Conservation (phyloP, 2,797 vertebrate genomes). For the Pipistrellus nathusii region DNA sequence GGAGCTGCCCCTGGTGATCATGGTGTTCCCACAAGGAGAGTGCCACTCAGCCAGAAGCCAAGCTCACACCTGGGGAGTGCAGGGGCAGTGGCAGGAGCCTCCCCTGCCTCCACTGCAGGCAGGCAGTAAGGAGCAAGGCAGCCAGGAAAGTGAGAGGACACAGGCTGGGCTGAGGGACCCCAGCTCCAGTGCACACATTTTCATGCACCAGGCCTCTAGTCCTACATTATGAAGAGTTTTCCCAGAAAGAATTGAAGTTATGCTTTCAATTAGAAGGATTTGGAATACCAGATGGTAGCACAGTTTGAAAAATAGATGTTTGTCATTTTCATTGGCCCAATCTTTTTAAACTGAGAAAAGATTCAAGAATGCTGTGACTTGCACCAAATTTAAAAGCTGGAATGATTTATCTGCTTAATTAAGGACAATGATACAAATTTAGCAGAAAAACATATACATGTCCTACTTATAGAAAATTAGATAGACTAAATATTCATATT, state of each 20-base stretch:
- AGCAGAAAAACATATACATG: neutral
- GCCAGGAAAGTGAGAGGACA: too few relatives aligned
- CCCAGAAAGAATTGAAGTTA: neutral
- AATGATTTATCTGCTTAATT: neutral
- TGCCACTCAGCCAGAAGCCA: too few relatives aligned
- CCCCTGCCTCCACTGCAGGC: too few relatives aligned
- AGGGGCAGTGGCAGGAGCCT: too few relatives aligned
- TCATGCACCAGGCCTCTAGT: too few relatives aligned
- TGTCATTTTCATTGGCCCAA: neutral
- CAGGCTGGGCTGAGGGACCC: too few relatives aligned
- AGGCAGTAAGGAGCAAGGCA: too few relatives aligned
- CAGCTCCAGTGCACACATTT: too few relatives aligned
- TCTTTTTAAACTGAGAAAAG: neutral
- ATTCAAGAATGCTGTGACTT: neutral
- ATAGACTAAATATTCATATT: neutral
- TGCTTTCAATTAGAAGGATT: conserved; percentile 22
- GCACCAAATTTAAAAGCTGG: neutral
- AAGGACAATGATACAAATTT: neutral
- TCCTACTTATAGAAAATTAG: neutral
- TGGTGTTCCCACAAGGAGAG: too few relatives aligned
- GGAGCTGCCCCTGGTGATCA: too few relatives aligned
- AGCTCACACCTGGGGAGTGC: too few relatives aligned
- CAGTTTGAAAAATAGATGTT: neutral
- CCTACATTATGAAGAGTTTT: neutral
- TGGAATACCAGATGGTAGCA: neutral